phyloP scores from a whole-genome alignment of 2,888 invertebrate species.

The Cryptocephalus moraei region DNA sequence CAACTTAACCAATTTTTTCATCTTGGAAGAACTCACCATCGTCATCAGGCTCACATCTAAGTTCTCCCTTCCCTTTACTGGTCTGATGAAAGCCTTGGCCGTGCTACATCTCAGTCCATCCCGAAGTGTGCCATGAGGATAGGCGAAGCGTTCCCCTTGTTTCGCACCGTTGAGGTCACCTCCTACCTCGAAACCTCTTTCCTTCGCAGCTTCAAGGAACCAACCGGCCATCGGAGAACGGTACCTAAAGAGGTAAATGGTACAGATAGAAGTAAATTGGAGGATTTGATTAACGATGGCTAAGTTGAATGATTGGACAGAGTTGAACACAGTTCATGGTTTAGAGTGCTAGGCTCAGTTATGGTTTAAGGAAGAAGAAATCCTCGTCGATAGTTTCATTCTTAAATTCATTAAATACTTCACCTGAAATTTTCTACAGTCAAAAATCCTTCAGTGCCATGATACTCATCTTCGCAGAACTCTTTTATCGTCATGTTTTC shows the following conservation, averaged over 20 bases:
- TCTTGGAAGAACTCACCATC: constrained; percentile 8
- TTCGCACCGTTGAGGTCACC: constrained; percentile 65
- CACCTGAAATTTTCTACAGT: constrained; percentile 62
- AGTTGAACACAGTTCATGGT: no score
- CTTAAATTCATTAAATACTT: neutral
- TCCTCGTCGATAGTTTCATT: no score
- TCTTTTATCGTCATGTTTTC: constrained; percentile 66
- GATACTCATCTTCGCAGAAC: constrained; percentile 49
- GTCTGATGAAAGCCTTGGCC: constrained; percentile 66
- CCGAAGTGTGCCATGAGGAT: constrained; percentile 65
- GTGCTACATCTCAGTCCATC: constrained; percentile 75
- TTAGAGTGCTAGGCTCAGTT: no score
- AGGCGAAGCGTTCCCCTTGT: constrained; percentile 66
- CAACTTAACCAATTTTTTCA: neutral
- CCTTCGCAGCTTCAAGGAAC: constrained; percentile 57
- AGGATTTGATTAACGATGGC: no score
- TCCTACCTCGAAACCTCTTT: constrained; percentile 57
- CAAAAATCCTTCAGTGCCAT: constrained; percentile 61
- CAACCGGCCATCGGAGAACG: constrained; percentile 58
- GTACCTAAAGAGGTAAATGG: constrained; percentile 31
- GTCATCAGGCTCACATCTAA: constrained; percentile 48
- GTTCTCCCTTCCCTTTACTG: constrained; percentile 51
- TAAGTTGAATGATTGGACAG: no score
- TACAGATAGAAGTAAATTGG: no score
- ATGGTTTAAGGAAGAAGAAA: no score